Evolutionary conservation across 2,113 vertebrate genomes (phyloP).

Genomic region (Chelonoidis abingdonii): DNA sequence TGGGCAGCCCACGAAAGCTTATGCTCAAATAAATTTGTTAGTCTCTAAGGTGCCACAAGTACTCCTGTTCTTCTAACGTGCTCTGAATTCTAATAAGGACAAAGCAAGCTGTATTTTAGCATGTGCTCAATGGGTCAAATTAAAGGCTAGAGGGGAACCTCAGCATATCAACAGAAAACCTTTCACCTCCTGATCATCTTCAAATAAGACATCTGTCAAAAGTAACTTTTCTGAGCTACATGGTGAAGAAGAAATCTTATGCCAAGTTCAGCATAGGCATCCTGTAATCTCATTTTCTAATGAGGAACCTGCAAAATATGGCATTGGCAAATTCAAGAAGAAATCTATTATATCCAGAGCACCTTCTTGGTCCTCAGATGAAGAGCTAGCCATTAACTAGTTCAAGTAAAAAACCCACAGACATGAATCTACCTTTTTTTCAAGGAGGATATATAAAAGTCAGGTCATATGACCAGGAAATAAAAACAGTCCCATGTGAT

Average conservation of each 20-base stretch:
- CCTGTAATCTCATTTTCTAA: not conserved
- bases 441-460: too few relatives aligned
- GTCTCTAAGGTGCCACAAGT: too few relatives aligned
- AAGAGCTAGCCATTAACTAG: too few relatives aligned
- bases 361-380: too few relatives aligned
- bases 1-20: too few relatives aligned
- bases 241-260: not conserved
- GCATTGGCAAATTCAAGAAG: not conserved
- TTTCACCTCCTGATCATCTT: not conserved
- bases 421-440: too few relatives aligned
- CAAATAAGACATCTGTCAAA: not conserved
- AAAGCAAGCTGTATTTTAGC: not conserved
- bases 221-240: not conserved
- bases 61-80: not conserved
- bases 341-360: too few relatives aligned
- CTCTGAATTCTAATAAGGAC: not conserved
- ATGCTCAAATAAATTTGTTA: too few relatives aligned
- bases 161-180: not conserved
- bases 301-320: fast-evolving
- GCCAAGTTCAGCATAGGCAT: not conserved
- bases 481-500: too few relatives aligned
- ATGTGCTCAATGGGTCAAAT: not conserved
- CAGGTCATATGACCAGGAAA: too few relatives aligned
- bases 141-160: not conserved
- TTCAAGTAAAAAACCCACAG: too few relatives aligned